Evolutionary conservation across 2,113 vertebrate species (phyloP).

Genomic region (Rhynchopsitta pachyrhyncha): DNA sequence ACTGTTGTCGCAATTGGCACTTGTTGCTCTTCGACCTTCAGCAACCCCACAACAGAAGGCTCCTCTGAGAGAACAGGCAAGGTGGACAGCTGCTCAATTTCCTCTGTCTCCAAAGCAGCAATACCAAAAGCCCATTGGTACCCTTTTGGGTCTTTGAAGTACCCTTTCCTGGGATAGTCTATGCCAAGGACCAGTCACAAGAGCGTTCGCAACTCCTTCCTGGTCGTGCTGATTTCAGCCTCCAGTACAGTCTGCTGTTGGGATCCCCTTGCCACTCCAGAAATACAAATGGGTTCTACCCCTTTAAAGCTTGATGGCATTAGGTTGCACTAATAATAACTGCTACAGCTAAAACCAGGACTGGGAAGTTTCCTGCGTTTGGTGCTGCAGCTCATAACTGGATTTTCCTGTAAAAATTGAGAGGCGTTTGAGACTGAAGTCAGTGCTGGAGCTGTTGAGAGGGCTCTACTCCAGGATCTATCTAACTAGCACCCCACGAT

Average conservation of each 20-base stretch:
- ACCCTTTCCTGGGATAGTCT: not conserved
- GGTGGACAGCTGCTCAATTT: too few species aligned
- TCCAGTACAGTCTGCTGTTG: not conserved
- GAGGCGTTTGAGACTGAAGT: not conserved
- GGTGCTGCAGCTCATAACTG: not conserved
- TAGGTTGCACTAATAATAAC: not conserved
- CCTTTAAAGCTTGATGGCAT: not conserved
- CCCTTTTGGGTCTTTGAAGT: too few species aligned
- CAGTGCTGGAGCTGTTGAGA: fast-evolving
- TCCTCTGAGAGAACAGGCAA: too few species aligned
- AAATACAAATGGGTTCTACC: not conserved
- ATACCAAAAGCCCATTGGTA: too few species aligned
- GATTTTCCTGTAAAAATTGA: not conserved
- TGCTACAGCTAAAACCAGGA: not conserved
- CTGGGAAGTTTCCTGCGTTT: not conserved
- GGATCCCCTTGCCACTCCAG: not conserved
- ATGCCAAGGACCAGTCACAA: not conserved
- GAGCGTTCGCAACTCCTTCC: not conserved
- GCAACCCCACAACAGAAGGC: too few species aligned
- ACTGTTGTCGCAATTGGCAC: too few species aligned
- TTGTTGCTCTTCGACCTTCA: too few species aligned
- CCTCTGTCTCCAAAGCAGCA: too few species aligned
- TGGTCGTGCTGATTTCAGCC: not conserved
- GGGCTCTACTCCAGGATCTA: not conserved
- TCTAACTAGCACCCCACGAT: not conserved